Conservation (phyloP, 2,888 invertebrate species). For the Phalera bucephala region DNA sequence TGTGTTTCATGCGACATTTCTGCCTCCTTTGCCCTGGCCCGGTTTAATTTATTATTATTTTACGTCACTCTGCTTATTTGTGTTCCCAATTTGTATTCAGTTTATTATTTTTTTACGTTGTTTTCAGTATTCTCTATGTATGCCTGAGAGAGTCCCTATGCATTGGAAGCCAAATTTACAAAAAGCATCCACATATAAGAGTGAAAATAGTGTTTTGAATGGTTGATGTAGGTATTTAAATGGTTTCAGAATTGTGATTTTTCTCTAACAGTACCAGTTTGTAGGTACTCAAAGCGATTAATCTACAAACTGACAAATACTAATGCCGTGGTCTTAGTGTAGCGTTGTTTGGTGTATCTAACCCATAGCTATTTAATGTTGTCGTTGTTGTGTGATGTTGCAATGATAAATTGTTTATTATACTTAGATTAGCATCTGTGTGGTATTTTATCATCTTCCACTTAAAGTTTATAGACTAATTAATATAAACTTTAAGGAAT, state of each 20-base stretch:
- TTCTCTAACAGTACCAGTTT: constrained; percentile 45
- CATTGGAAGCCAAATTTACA: constrained; percentile 82
- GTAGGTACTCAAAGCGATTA: constrained; percentile 27
- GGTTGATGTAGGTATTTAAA: constrained; percentile 78
- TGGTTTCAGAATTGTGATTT: constrained; percentile 48
- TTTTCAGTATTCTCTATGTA: constrained; percentile 82
- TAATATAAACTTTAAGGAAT: constrained; percentile 49
- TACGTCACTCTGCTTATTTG: constrained; percentile 13
- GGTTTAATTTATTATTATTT: background rate
- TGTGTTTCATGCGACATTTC: background rate
- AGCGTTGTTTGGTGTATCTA: constrained; percentile 75
- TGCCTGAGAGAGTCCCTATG: constrained; percentile 82
- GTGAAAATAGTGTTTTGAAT: constrained; percentile 83
- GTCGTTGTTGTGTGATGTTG: constrained; percentile 72
- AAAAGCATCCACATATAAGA: constrained; percentile 82
- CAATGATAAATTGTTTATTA: constrained; percentile 52
- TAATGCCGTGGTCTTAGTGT: constrained; percentile 68
- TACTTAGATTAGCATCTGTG: constrained; percentile 73
- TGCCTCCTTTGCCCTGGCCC: background rate
- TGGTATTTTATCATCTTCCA: constrained; percentile 50
- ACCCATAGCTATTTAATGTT: constrained; percentile 77
- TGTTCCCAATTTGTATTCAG: constrained; percentile 34
- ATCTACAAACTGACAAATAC: constrained; percentile 45
- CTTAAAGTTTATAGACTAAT: constrained; percentile 55
- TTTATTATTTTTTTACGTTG: constrained; percentile 57